Base-by-base conservation (phyloP, 2,888 invertebrate species). In the Apodemia duryi region DNA sequence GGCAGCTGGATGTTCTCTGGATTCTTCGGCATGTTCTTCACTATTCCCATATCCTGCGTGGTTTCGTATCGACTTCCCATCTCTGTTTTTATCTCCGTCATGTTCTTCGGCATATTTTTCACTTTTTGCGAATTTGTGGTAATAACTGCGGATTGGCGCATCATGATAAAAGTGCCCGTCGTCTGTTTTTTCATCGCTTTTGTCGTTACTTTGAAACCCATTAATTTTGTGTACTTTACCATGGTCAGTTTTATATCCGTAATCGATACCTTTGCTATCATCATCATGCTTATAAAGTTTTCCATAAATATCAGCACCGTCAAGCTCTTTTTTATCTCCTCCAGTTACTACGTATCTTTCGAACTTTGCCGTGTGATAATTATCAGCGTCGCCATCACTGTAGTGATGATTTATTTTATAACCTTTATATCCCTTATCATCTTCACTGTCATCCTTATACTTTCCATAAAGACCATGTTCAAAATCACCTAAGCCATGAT, bases 141-240 rank as follows among this genome's bases (percentile, higher is more conserved):
- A 93, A 77, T 93, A 89, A 67, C 94, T 94, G 71, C 92, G 91
- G 73, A 93, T 84, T 79, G 94, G 93, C 66, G 93, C 91, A 74
- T 93, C 94, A 81, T 95, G 95, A 81, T 94, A 94, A 91, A 95
- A 95, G 77, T 63, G 61, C 7, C 93, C 93, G 73, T 95, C 94
- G 77, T 95, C 94, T 83, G 94, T 88, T 77, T 95, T 93, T 80
- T 95, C 95, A 51, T 51, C 46, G 49, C 62, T 62, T 63, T 54
- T 63, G 38, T 38, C 54, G 10, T 57, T 49, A 49, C 49, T 57
- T 57, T 57, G 57, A 57, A 57, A 57, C 57, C 57, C 13, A 32
- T 57, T 57, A 57, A 4, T 57, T 57, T 57, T 57, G 13, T 57
- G 32, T 6, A 13, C 32, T 4, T 49, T n/a, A n/a, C 13, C 57